Evolutionary conservation across 1,140 invertebrate species (phyloP).

Genomic region (Lasioglossum baleicum): DNA sequence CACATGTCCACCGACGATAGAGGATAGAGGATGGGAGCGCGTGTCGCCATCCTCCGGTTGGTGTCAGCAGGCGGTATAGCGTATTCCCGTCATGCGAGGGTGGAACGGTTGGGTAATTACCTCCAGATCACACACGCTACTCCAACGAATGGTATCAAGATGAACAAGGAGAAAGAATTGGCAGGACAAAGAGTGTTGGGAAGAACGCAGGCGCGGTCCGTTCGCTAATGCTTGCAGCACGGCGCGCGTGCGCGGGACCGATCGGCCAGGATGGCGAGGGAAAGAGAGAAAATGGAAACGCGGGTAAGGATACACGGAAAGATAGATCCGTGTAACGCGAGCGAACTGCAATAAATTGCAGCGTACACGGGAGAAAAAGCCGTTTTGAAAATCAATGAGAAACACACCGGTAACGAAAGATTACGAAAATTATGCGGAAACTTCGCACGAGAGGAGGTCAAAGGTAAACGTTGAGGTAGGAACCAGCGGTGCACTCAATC

Average conservation of each 20-base stretch:
- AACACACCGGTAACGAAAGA: not conserved
- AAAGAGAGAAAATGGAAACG: not conserved
- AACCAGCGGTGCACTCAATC: too few relatives aligned
- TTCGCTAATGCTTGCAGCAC: not conserved
- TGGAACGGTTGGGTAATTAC: conserved; percentile 18
- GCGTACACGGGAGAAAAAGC: not conserved
- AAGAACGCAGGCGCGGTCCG: conserved; percentile 26
- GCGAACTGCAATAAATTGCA: not conserved
- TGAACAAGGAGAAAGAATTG: conserved; percentile 9
- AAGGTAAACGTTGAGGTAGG: not conserved
- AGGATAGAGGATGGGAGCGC: conserved; percentile 18
- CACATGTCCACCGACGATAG: not conserved
- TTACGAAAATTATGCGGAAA: not conserved
- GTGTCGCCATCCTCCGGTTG: conserved; percentile 25
- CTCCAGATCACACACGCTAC: conserved; percentile 26
- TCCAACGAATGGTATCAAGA: conserved; percentile 1
- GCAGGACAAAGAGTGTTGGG: not conserved
- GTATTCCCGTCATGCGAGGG: not conserved
- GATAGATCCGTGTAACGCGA: not conserved
- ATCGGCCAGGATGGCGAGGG: conserved; percentile 1
- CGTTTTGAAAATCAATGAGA: not conserved
- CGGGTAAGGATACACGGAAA: conserved; percentile 1
- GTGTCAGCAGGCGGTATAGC: conserved; percentile 13
- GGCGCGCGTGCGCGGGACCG: conserved; percentile 33
- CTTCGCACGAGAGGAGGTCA: not conserved